Evolutionary conservation across 2,113 vertebrate genomes (phyloP), one percentile per base, ranked within the genome.

Genomic region (Salminus brasiliensis): DNA sequence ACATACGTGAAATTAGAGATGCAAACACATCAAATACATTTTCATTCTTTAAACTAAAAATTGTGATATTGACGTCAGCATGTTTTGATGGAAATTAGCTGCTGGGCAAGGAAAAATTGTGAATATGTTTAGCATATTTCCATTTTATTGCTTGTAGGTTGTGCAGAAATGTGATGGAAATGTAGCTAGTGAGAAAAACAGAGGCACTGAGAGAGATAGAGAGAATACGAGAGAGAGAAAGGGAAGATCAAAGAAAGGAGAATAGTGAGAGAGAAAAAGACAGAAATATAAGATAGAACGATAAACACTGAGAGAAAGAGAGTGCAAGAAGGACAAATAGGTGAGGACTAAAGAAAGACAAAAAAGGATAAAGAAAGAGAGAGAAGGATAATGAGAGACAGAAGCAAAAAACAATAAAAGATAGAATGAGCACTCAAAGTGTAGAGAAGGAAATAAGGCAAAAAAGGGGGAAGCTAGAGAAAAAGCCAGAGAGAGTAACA

Each of bases 181-280:
- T n/a, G n/a, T n/a, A n/a, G n/a, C n/a, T n/a, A n/a, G n/a, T n/a
- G n/a, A n/a, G n/a, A n/a, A n/a, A n/a, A n/a, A n/a, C n/a, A 55
- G 49, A 18, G 49, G n/a, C n/a, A n/a, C n/a, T n/a, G n/a, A 69
- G 30, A 55, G 49, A 68, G 52, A 55, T 34, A 70, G 53, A 47
- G 9, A 4, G 9, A 5, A 29, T 62, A 39, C 12, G 36, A 12
- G 6, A 34, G 6, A 79, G 36, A 49, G 11, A 34, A 15, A 16
- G 45, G 15, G 18, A 2, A 18, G 21, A 18, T 5, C 0, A 49
- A 18, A 49, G 18, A 21, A 18, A 49, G 8, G 18, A 18, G 3
- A 39, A 53, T 18, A 53, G 18, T 5, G 18, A 52, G 21, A 52
- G 47, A 52, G 16, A 52, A 23, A 32, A 11, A 71, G 68, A 8